Evolutionary conservation across 2,113 vertebrate species (phyloP).

Genomic region (Microcebus lehilahytsara): DNA sequence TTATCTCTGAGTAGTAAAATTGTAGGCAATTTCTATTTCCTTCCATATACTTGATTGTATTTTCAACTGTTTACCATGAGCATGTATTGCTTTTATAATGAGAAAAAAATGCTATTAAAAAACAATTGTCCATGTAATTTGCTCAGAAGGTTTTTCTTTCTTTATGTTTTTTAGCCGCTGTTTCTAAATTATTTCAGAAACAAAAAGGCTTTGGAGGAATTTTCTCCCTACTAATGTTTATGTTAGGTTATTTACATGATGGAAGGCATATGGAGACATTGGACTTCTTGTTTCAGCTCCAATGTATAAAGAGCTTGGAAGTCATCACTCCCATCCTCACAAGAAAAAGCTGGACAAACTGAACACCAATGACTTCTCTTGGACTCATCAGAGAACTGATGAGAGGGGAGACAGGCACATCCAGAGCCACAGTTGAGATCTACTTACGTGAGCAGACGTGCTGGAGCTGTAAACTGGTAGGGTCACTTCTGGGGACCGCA

Average conservation of each 20-base stretch:
- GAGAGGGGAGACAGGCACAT: background rate
- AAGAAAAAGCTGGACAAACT: background rate
- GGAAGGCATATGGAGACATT: background rate
- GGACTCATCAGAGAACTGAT: background rate
- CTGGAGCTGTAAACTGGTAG: background rate
- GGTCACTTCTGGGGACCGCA: background rate
- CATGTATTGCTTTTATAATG: background rate
- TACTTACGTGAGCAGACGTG: background rate
- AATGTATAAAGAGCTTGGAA: background rate
- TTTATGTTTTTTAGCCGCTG: background rate
- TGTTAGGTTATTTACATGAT: background rate
- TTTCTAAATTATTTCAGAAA: constrained; percentile 5
- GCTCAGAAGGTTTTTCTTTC: background rate
- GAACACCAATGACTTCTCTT: background rate
- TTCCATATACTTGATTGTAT: background rate
- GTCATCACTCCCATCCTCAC: background rate
- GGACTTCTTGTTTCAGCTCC: background rate
- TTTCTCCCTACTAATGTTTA: background rate
- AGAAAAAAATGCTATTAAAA: constrained; percentile 1
- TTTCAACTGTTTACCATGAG: background rate
- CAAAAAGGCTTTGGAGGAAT: background rate
- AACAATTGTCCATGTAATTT: background rate
- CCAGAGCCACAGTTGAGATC: background rate
- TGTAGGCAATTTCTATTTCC: background rate
- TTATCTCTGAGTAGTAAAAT: background rate